A percentile compares a stretch with the other conserved stretches of the same genome.
phyloP scores from a whole-genome alignment of 2,888 invertebrate genomes.

The Diloba caeruleocephala region DNA sequence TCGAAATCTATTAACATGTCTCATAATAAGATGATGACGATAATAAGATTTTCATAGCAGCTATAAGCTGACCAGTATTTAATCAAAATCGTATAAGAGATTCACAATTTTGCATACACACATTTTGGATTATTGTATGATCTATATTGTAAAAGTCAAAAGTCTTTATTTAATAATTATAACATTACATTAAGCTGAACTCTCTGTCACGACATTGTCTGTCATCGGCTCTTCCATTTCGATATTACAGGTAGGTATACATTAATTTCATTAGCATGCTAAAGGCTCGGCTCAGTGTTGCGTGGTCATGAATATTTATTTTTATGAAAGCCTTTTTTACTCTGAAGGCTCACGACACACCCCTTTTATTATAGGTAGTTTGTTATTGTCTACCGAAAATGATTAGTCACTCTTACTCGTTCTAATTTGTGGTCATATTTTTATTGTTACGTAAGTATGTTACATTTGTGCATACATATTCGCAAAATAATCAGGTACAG shows the following conservation, averaged over 20 bases:
- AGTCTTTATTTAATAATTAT: conserved; percentile 11
- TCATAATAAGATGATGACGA: too few relatives aligned
- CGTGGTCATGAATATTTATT: conserved; percentile 83
- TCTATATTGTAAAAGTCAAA: too few relatives aligned
- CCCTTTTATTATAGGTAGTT: conserved; percentile 60
- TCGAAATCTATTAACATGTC: too few relatives aligned
- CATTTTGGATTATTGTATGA: too few relatives aligned
- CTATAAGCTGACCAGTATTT: too few relatives aligned
- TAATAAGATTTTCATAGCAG: too few relatives aligned
- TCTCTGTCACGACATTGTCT: conserved; percentile 45
- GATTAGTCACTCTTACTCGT: conserved; percentile 54
- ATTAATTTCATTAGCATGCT: conserved; percentile 69
- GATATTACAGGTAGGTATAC: conserved; percentile 39
- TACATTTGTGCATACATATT: too few relatives aligned
- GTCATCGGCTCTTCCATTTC: conserved; percentile 41
- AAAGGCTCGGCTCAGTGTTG: conserved; percentile 80
- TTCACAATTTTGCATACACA: too few relatives aligned
- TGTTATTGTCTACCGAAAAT: conserved; percentile 62
- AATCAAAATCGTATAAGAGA: too few relatives aligned
- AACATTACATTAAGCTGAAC: conserved; percentile 39
- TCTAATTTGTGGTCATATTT: conserved; percentile 51
- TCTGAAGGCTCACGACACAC: conserved; percentile 57
- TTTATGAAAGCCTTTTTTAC: conserved; percentile 69
- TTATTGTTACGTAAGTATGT: conserved; percentile 21
- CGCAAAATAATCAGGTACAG: too few relatives aligned